Percentiles rank a stretch among this genome's conserved stretches.
Evolutionary conservation across 2,888 invertebrate species (phyloP).

Genomic region (Mythimna vitellina): DNA sequence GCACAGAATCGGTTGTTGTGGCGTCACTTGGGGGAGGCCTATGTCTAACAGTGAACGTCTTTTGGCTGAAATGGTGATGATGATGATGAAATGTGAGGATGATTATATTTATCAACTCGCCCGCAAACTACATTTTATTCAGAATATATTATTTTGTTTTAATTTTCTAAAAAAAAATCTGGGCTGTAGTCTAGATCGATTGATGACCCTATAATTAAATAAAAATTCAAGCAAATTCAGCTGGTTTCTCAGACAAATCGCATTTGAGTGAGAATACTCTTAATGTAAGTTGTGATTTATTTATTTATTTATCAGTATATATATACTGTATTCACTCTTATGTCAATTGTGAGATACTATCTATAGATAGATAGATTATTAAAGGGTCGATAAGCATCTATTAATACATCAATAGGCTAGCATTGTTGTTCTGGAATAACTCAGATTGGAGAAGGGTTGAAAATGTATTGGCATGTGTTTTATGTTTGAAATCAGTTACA

Average conservation of each 20-base stretch:
- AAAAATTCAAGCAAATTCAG: background rate
- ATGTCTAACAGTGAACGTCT: too few species aligned
- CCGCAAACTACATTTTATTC: too few species aligned
- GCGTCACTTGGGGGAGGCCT: too few species aligned
- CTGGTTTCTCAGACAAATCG: background rate
- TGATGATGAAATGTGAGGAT: too few species aligned
- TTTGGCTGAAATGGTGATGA: too few species aligned
- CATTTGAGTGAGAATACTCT: background rate
- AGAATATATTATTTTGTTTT: background rate
- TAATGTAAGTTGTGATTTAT: constrained; percentile 15
- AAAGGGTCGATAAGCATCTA: constrained; percentile 15
- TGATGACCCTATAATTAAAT: constrained; percentile 10
- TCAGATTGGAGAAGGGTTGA: background rate
- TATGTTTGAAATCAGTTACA: background rate
- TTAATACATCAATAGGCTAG: constrained; percentile 9
- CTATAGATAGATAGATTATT: constrained; percentile 1
- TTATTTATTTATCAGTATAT: constrained; percentile 10
- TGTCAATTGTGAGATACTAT: constrained; percentile 8
- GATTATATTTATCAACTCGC: too few species aligned
- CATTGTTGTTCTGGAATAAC: background rate
- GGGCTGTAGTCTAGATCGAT: background rate
- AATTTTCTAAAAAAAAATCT: background rate
- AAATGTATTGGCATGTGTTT: background rate
- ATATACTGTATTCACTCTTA: background rate
- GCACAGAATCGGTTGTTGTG: too few species aligned